These are phyloP conservation scores for Zootoca vivipara DNA, from an alignment of 2,113 vertebrate genomes.

Conservation along the genomic window DNA sequence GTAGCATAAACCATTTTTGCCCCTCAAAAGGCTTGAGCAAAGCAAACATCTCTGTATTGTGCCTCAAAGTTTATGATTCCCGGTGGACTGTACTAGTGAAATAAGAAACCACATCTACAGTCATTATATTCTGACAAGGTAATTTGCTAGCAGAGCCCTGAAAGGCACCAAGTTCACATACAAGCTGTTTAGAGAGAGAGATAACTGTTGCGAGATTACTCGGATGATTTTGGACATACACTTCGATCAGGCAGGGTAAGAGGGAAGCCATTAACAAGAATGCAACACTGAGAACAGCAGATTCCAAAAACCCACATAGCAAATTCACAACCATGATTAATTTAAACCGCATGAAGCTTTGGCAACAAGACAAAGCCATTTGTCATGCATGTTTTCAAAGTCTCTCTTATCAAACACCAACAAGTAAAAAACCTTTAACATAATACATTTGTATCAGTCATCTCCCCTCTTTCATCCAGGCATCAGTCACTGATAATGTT, in stretches of 20 bases:
- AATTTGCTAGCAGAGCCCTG: conserved; percentile 14
- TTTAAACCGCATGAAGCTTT: conserved; percentile 4
- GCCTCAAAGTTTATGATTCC: conserved; percentile 15
- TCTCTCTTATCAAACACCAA: background rate
- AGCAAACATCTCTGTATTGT: conserved; percentile 19
- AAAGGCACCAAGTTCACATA: conserved; percentile 24
- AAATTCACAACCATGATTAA: background rate
- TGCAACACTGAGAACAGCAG: background rate
- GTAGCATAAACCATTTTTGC: background rate
- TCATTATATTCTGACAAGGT: conserved; percentile 32
- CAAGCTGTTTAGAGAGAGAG: conserved; percentile 9
- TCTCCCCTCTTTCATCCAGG: background rate
- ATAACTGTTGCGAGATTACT: conserved; percentile 19
- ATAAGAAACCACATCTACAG: conserved; percentile 27
- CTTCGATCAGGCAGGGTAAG: background rate
- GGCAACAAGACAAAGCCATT: background rate
- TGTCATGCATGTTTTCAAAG: background rate
- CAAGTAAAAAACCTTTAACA: background rate
- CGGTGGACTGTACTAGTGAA: conserved; percentile 14
- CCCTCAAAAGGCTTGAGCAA: conserved; percentile 19
- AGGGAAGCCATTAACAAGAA: conserved; percentile 8
- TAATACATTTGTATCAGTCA: background rate
- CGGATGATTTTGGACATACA: conserved; percentile 5
- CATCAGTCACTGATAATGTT: background rate
- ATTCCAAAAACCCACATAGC: background rate